Evolutionary conservation across 2,888 invertebrate species (phyloP), one percentile per base, ranked within the genome.

Genomic region (Ceramica pisi): DNA sequence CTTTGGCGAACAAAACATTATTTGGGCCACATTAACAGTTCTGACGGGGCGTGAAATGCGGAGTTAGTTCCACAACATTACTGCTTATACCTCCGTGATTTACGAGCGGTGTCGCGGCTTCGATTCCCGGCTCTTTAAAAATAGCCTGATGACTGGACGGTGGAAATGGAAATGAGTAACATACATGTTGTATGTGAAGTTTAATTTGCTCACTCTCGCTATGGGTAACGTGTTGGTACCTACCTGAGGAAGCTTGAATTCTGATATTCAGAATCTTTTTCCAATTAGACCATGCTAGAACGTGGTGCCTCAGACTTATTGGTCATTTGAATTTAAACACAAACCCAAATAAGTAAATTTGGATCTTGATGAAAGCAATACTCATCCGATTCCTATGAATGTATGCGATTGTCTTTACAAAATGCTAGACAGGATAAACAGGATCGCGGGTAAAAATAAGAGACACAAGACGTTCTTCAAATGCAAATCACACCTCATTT

Each of bases 41-140:
- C 78, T 85, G 86, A 77, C 83, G 90, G 89, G 80, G 87, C 94
- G 93, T 94, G 94, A 94, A 94, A 94, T 94, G 89, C 76, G 71
- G 82, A 86, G 92, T 94, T 91, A 91, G 86, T 86, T 84, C 88
- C 86, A 86, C 87, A 89, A 91, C 90, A 92, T 94, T 92, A 92
- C 90, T 90, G 87, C 81, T 85, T 85, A 82, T 79, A 82, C 67
- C 80, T 76, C 76, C 66, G 82, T 93, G 93, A 93, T 94, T 94
- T 94, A 94, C 86, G 89, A 87, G 76, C 83, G 76, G 78, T 75
- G 79, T 82, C 76, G 82, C 81, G 81, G 67, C 85, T 88, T 90
- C 88, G 87, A 86, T 85, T 88, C 88, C 79, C 71, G 70, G 63
- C 70, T 67, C 64, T 71, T 79, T 79, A 76, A 79, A 83, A 85